A percentile compares a stretch with the other conserved stretches of the same genome.
Conservation (phyloP, 1,140 invertebrate species). For the Drosophila willistoni region DNA sequence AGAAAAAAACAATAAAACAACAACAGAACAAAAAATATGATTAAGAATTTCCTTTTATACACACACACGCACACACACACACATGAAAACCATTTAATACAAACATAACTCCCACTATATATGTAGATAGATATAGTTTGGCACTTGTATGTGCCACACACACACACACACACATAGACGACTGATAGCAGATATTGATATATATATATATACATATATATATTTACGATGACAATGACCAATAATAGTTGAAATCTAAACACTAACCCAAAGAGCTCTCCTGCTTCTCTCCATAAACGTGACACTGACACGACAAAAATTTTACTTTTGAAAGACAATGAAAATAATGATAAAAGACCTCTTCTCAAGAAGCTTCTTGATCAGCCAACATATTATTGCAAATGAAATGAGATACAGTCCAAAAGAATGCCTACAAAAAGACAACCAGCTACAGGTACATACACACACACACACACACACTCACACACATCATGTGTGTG, state of each 20-base stretch:
- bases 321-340: background rate
- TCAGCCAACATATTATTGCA: slow-evolving; percentile 24
- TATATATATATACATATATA: background rate
- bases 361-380: slow-evolving; percentile 4
- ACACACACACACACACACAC: too few relatives aligned
- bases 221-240: slow-evolving; percentile 12
- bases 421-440: background rate
- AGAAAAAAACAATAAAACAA: slow-evolving; percentile 12
- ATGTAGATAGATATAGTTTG: too few relatives aligned
- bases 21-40: slow-evolving; percentile 30
- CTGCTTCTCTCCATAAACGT: slow-evolving; percentile 40
- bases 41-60: slow-evolving; percentile 52
- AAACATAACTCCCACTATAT: slow-evolving; percentile 10
- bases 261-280: slow-evolving; percentile 43
- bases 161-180: slow-evolving; percentile 14
- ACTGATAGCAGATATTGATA: slow-evolving; percentile 23
- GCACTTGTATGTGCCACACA: slow-evolving; percentile 24
- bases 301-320: slow-evolving; percentile 5
- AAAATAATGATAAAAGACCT: background rate
- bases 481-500: too few relatives aligned
- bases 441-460: slow-evolving; percentile 1
- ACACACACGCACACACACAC: slow-evolving; percentile 13
- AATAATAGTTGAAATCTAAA: slow-evolving; percentile 5
- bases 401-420: slow-evolving; percentile 8
- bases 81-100: slow-evolving; percentile 14